Conservation (phyloP, 2,797 vertebrate genomes). For the Labeo calbasu region DNA sequence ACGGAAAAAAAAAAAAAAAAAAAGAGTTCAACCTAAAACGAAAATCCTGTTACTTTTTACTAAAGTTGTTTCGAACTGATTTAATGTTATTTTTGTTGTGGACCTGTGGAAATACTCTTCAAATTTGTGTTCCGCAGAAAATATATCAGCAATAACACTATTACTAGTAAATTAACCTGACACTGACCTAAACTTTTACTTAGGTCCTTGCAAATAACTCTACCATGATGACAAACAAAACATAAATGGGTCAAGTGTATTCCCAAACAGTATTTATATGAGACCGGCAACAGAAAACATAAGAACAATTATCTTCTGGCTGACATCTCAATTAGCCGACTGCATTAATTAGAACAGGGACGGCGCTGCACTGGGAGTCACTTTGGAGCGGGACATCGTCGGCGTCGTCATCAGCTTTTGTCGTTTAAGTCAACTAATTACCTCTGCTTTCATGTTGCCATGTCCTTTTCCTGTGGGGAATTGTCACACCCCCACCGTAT, state of each 20-base stretch:
- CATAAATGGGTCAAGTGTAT: slow-evolving; percentile 50
- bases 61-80: neutral
- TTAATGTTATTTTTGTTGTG: neutral
- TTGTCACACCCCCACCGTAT: slow-evolving; percentile 46
- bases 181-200: neutral
- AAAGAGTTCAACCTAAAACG: neutral
- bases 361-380: slow-evolving; percentile 45
- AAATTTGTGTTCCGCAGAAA: neutral
- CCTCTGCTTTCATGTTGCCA: slow-evolving; percentile 54
- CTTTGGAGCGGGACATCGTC: slow-evolving; percentile 44
- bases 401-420: slow-evolving; percentile 36
- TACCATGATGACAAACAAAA: neutral
- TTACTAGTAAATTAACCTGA: neutral
- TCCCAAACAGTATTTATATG: slow-evolving; percentile 46
- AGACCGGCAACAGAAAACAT: slow-evolving; percentile 39
- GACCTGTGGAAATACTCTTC: neutral
- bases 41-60: neutral
- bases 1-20: neutral
- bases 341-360: slow-evolving; percentile 55
- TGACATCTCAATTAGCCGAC: slow-evolving; percentile 58
- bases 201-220: neutral
- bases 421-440: slow-evolving; percentile 58
- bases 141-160: neutral
- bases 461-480: slow-evolving; percentile 53
- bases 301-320: slow-evolving; percentile 56